Evolutionary conservation across 2,888 invertebrate species (phyloP), one percentile per base, ranked within the genome.

Genomic region (Acleris literana): DNA sequence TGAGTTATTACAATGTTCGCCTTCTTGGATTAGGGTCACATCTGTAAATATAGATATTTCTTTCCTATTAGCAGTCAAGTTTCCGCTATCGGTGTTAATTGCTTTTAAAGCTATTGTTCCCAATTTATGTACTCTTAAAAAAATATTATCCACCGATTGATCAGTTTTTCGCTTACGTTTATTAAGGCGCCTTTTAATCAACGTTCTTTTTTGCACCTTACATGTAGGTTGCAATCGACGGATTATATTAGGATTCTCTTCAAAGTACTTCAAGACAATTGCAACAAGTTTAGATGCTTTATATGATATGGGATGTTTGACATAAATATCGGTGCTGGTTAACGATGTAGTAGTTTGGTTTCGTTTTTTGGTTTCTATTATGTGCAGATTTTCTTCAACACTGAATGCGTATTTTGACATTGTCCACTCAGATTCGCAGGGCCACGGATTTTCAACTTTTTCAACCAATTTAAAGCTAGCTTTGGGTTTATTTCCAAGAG

Each of bases 221-320:
- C 55, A 43, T 13, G 17, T 25, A 43, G 6, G 22, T 52, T 56
- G 18, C 29, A 46, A 22, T 18, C 63, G 33, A 43, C 33, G 49
- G 22, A 66, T 29, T 56, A 58, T 53, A 29, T 61, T 17, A 17
- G 64, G 60, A 65, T 69, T 54, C 22, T 69, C 52, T 33, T 73
- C 68, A 53, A 81, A 71, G n/a, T 72, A 57, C 20, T 73, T 74
- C 5, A 72, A 60, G 33, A 69, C 69, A 39, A 72, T 56, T 0
- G 64, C 57, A 18, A 70, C 48, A 4, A 75, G 63, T 25, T 63
- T 63, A 22, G 72, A 69, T 49, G 69, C 64, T 18, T 39, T 20
- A 16, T 20, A 51, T 20, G n/a, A 17, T 5, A 49, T 20, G 13
- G 25, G 18, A 16, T 46, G 51, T 49, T 60, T 54, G 13, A 18